Conservation (phyloP, 2,113 vertebrate genomes). For the Antechinus stuartii region DNA sequence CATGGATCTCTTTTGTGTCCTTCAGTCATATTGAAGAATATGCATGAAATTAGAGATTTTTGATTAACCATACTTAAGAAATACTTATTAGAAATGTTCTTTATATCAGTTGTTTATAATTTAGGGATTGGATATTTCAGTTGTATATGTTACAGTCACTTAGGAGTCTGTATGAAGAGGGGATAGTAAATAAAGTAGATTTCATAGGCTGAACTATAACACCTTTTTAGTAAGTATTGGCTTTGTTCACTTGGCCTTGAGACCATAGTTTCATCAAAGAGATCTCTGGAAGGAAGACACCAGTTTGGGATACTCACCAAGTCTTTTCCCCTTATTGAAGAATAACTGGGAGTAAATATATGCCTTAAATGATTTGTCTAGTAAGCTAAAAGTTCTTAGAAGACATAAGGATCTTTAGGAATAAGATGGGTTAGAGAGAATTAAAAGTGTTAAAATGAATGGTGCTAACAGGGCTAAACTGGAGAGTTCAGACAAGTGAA, state of each 20-base stretch:
- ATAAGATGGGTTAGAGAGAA: background rate
- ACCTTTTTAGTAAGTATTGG: background rate
- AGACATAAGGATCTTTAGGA: background rate
- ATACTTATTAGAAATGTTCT: background rate
- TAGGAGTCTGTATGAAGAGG: background rate
- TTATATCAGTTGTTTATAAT: background rate
- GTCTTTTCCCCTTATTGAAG: background rate
- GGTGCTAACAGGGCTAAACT: background rate
- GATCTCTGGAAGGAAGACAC: background rate
- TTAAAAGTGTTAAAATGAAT: background rate
- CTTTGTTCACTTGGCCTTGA: background rate
- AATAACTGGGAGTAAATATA: background rate
- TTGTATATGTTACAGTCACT: background rate
- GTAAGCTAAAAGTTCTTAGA: background rate
- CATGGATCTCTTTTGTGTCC: background rate
- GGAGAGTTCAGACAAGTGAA: background rate
- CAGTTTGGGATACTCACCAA: background rate
- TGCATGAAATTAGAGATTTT: background rate
- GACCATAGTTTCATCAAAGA: background rate
- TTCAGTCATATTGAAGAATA: background rate
- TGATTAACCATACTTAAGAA: background rate
- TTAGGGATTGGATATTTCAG: background rate
- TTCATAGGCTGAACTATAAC: background rate
- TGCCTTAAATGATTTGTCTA: background rate
- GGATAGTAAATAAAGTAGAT: background rate